Conservation (phyloP, 2,797 vertebrate species). For the Lacerta viridis region DNA sequence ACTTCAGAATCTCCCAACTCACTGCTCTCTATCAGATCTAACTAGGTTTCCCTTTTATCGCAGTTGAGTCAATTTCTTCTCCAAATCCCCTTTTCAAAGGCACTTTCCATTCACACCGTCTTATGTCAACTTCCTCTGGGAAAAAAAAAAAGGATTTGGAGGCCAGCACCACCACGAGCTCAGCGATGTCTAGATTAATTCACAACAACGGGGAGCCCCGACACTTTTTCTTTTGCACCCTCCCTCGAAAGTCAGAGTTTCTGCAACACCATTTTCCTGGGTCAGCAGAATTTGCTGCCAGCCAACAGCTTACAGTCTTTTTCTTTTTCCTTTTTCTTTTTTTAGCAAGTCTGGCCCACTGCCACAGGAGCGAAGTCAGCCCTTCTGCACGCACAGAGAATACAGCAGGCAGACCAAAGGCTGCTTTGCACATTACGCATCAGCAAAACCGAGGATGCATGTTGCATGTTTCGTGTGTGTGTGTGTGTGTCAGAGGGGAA, state of each 20-base stretch:
- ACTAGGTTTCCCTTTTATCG: constrained; percentile 26
- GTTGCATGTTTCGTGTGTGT: neutral
- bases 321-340: neutral
- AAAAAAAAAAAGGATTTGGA: constrained; percentile 12
- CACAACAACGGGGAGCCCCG: constrained; percentile 34
- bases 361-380: constrained; percentile 49
- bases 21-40: constrained; percentile 13
- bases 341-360: constrained; percentile 57
- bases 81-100: constrained; percentile 35
- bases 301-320: constrained; percentile 32
- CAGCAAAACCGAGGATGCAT: neutral
- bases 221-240: neutral
- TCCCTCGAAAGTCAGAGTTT: constrained; percentile 42
- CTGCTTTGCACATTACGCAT: neutral
- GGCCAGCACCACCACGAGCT: constrained; percentile 23
- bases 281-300: constrained; percentile 68
- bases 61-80: constrained; percentile 35
- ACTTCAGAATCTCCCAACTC: constrained; percentile 20
- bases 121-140: constrained; percentile 31
- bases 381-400: neutral
- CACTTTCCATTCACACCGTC: constrained; percentile 36
- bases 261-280: constrained; percentile 49
- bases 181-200: constrained; percentile 22
- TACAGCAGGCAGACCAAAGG: neutral
- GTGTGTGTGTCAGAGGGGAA: neutral